These are phyloP conservation scores for Catharus bicknelli DNA, from an alignment of 2,113 vertebrate genomes.

Conservation along the genomic window DNA sequence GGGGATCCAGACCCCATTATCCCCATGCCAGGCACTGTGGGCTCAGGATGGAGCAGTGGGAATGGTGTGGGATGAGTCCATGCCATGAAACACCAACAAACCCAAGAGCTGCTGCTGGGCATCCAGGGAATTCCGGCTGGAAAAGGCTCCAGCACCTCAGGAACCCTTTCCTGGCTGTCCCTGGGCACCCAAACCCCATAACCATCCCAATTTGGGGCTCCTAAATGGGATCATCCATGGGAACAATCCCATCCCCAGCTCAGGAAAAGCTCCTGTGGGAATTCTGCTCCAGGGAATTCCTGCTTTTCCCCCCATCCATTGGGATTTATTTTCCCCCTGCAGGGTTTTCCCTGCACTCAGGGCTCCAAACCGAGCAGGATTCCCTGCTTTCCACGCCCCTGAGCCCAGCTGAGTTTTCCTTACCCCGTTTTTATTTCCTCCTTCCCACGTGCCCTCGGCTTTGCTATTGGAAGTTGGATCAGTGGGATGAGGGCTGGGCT, in stretches of 20 bases:
- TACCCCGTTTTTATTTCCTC: conserved; percentile 72
- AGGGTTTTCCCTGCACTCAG: rapidly evolving
- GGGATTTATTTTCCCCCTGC: too few relatives aligned
- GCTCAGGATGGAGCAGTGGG: rapidly evolving
- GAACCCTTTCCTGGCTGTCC: background rate
- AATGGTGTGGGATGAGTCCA: background rate
- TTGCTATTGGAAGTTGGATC: conserved; percentile 74
- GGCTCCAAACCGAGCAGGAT: background rate
- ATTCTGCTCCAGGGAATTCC: rapidly evolving
- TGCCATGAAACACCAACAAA: background rate
- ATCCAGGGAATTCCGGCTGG: rapidly evolving
- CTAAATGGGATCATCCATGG: background rate
- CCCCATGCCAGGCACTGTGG: rapidly evolving
- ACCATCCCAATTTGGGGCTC: background rate
- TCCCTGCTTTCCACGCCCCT: conserved; percentile 33
- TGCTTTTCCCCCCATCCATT: background rate
- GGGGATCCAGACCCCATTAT: background rate
- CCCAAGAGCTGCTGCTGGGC: background rate
- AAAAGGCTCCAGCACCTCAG: rapidly evolving
- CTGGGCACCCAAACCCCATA: background rate
- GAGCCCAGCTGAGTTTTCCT: conserved; percentile 57
- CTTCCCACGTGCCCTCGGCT: conserved; percentile 67
- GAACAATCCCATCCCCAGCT: background rate
- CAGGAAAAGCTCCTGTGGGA: background rate
- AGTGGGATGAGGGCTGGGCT: conserved; percentile 74